Percentiles rank a stretch among this genome's conserved stretches.
Evolutionary conservation across 2,797 vertebrate genomes (phyloP).

Genomic region (Gallinago stenura): DNA sequence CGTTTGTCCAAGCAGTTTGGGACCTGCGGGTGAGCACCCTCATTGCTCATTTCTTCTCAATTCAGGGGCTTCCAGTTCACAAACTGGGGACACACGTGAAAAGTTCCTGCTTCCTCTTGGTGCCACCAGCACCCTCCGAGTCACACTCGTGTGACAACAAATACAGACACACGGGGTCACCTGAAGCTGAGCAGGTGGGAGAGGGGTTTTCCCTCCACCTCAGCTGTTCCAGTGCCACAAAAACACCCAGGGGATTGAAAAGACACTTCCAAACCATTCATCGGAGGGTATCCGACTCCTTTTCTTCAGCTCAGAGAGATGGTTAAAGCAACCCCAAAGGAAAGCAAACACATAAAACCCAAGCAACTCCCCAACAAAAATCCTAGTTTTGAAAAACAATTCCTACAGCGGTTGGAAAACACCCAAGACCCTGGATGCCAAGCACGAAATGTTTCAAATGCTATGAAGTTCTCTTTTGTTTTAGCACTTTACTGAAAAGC

Average conservation of each 20-base stretch:
- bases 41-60: too few species aligned
- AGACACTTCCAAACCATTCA: neutral
- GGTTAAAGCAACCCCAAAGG: neutral
- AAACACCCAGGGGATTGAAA: neutral
- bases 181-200: too few species aligned
- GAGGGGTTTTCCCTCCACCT: neutral
- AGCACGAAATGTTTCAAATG: too few species aligned
- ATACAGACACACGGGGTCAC: neutral
- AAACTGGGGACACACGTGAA: too few species aligned
- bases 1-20: neutral
- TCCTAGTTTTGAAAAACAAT: neutral
- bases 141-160: too few species aligned
- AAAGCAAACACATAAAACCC: neutral
- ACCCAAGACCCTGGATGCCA: neutral
- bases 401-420: neutral
- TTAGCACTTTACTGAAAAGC: neutral
- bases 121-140: neutral
- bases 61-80: neutral
- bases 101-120: too few species aligned
- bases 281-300: neutral
- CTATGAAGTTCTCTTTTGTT: neutral
- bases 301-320: neutral
- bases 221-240: neutral
- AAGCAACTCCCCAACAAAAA: neutral
- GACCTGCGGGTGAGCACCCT: neutral